Evolutionary conservation across 2,888 invertebrate species (phyloP).

Genomic region (Caenorhabditis drosophilae): DNA sequence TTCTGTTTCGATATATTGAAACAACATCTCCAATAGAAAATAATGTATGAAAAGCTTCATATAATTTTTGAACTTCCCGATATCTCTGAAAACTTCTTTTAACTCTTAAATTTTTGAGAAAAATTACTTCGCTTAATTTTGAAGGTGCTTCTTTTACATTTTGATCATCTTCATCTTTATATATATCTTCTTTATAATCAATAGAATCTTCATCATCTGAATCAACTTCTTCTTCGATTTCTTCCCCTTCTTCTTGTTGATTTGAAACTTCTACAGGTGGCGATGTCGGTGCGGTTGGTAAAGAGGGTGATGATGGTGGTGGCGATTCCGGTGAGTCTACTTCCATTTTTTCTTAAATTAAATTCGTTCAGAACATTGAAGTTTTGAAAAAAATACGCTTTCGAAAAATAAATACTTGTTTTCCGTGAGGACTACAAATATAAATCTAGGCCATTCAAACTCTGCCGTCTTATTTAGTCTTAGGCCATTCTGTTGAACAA

Average conservation of each 20-base stretch:
- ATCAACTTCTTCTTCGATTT: not conserved
- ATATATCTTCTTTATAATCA: not conserved
- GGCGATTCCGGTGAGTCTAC: constrained; percentile 1
- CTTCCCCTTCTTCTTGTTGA: not conserved
- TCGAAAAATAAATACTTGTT: not conserved
- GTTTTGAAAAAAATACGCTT: not conserved
- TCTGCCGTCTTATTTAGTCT: constrained; percentile 1
- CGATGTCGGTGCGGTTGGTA: no score
- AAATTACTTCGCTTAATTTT: not conserved
- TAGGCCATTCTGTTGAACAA: no score
- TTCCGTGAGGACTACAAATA: not conserved
- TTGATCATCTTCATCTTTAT: not conserved
- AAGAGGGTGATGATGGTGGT: no score
- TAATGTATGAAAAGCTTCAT: constrained; percentile 12
- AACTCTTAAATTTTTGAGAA: not conserved
- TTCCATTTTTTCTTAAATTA: not conserved
- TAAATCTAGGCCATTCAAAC: not conserved
- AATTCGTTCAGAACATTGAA: not conserved
- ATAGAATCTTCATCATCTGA: not conserved
- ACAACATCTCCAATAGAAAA: constrained; percentile 17
- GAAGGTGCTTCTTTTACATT: not conserved
- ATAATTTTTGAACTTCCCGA: not conserved
- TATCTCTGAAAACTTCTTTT: not conserved
- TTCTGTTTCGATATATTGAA: constrained; percentile 22
- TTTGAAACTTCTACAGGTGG: not conserved